Evolutionary conservation across 2,888 invertebrate genomes (phyloP).

Genomic region (Onthophagus sagittarius): DNA sequence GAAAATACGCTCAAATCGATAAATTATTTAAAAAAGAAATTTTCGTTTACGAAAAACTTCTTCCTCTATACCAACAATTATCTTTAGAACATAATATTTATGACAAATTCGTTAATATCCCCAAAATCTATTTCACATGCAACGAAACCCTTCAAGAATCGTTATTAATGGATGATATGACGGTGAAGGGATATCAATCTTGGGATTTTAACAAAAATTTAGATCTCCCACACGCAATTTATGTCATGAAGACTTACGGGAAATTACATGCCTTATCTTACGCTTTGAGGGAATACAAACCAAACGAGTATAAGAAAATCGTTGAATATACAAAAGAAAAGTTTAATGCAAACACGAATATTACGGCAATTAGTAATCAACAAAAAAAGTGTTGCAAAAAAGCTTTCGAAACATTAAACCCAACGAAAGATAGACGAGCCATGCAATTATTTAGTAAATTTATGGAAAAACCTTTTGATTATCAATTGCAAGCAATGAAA

Average conservation of each 20-base stretch:
- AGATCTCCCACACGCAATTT: constrained; percentile 32
- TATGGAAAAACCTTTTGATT: constrained; percentile 22
- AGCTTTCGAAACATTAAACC: constrained; percentile 17
- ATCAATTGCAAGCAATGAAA: constrained; percentile 19
- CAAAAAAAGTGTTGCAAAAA: constrained; percentile 16
- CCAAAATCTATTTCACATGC: constrained; percentile 26
- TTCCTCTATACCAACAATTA: constrained; percentile 31
- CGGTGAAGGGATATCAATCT: constrained; percentile 30
- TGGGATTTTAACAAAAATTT: constrained; percentile 28
- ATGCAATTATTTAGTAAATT: constrained; percentile 25
- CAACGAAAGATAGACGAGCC: constrained; percentile 20
- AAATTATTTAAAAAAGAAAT: constrained; percentile 36
- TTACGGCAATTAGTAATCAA: constrained; percentile 11
- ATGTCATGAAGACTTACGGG: constrained; percentile 35
- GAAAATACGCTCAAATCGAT: constrained; percentile 31
- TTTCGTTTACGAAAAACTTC: constrained; percentile 33
- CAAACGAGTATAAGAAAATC: constrained; percentile 31
- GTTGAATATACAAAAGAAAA: constrained; percentile 26
- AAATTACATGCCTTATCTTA: constrained; percentile 38
- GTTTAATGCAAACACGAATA: constrained; percentile 24
- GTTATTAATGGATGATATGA: constrained; percentile 34
- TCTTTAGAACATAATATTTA: constrained; percentile 27
- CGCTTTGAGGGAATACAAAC: constrained; percentile 33
- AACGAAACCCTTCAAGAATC: constrained; percentile 30
- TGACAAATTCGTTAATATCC: constrained; percentile 26